Evolutionary conservation across 2,113 vertebrate species (phyloP).

Genomic region (Amblyopsis rosae): DNA sequence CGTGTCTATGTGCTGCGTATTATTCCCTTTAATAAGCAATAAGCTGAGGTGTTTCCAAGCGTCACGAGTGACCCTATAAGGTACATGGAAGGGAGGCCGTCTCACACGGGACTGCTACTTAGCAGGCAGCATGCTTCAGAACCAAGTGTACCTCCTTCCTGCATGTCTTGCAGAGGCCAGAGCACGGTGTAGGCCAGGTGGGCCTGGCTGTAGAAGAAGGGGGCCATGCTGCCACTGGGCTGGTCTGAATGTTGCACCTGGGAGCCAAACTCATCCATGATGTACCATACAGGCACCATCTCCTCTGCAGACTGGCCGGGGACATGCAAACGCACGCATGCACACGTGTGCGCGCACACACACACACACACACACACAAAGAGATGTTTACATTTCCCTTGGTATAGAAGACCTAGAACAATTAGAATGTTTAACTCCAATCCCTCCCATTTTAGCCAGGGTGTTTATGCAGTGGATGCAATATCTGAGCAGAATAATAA

Average conservation of each 20-base stretch:
- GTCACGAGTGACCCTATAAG: too few relatives aligned
- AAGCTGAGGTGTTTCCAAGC: too few relatives aligned
- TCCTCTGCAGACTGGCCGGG: constrained; percentile 77
- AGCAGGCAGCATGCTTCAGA: background rate
- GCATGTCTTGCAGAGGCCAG: constrained; percentile 89
- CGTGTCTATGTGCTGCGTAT: too few relatives aligned
- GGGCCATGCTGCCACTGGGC: constrained; percentile 86
- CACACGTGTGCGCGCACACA: too few relatives aligned
- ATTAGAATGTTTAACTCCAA: background rate
- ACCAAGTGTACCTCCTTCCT: constrained; percentile 79
- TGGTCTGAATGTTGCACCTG: constrained; percentile 86
- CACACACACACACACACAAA: background rate
- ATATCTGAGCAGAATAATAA: too few relatives aligned
- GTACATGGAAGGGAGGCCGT: too few relatives aligned
- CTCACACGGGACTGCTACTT: background rate
- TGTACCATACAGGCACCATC: constrained; percentile 93
- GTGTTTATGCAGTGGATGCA: too few relatives aligned
- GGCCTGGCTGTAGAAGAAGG: constrained; percentile 84
- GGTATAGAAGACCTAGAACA: background rate
- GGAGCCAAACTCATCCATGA: constrained; percentile 97
- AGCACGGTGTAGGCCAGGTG: constrained; percentile 87
- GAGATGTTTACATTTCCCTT: background rate
- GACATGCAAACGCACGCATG: too few relatives aligned
- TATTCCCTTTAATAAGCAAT: too few relatives aligned
- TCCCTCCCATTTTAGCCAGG: too few relatives aligned